Evolutionary conservation across 2,797 vertebrate genomes (phyloP), one percentile per base, ranked within the genome.

Genomic region (Poecilia gillii): DNA sequence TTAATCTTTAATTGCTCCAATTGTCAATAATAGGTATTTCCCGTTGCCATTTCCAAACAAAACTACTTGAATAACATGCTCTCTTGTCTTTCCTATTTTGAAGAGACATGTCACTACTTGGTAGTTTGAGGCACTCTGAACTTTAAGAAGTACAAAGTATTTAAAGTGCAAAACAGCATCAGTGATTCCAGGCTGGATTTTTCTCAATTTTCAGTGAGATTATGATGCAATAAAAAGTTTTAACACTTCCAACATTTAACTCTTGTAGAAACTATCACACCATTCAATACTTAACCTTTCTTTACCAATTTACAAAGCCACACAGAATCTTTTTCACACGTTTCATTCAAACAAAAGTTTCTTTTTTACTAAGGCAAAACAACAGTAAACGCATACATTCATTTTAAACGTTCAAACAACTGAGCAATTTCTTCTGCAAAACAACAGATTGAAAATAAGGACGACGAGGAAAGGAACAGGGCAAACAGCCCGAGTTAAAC

Each of bases 381-480:
- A 33, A 75, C 49, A 84, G 77, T 33, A 76, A 84, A 84, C 68
- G 25, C 66, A 88, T 72, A 93, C 86, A 92, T 90, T 92, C 80
- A 78, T 41, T 74, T 79, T 75, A 88, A 84, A 92, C 9, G 75
- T 81, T 74, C 59, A 85, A 57, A 79, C 85, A 85, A 66, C 25
- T 41, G 70, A 82, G 72, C 45, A 0, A 8, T 83, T 85, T 33
- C 23, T 74, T 74, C 5, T 66, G 16, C 75, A 88, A 64, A 83
- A 78, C 28, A 64, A 79, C 62, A 75, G 53, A 46, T 9, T 71
- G 68, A 71, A 46, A 71, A 45, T 47, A 49, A 80, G 14, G 81
- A 73, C 13, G 78, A 36, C 57, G 55, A 73, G 72, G 47, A 81
- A 90, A 92, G 90, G 90, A 91, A 94, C 89, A 64, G n/a, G 39